Base-by-base conservation (phyloP, 2,113 vertebrate species). In the Leucoraja erinaceus region DNA sequence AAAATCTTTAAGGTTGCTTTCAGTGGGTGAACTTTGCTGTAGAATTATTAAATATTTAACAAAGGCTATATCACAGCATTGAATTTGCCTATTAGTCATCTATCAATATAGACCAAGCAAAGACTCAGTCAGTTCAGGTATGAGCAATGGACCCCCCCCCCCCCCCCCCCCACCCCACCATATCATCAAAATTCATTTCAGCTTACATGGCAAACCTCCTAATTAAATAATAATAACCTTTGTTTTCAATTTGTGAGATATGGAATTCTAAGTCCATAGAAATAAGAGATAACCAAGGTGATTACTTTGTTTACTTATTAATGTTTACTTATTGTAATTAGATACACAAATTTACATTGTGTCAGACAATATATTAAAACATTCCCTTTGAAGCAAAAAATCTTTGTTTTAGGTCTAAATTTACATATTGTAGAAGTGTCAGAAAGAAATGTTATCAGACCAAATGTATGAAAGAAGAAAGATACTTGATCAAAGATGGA, bases 31-130 rank as follows among this genome's bases (percentile, higher is more conserved):
- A 20, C 54, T n/a, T 56, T 38, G 54, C n/a, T 28, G 77, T 63
- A 93, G 92, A 93, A 94, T 93, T 93, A 88, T 47, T 33, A 86
- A 94, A 94, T 95, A 94, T 94, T 81, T 93, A 93, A 95, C 94
- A 95, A 96, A 96, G 96, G 96, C 96, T 95, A 95, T 95, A 94
- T 95, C 93, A 94, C 95, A 95, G 95, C 95, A 94, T 94, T 93
- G 93, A 94, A 94, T 95, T 94, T 95, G 93, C 94, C 95, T 95
- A 95, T 94, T 95, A 95, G 94, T 95, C 94, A 84, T 93, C 94
- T 95, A 95, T 96, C 96, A 96, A 94, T 94, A 90, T 93, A 93
- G 79, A 47, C 38, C 38, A 47, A 47, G 38, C 38, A 47, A 47
- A 47, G 38, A 93, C 93, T 94, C 16, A 16, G 61, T 88, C 14